A percentile compares a stretch with the other conserved stretches of the same genome.
Conservation (phyloP, 1,140 invertebrate genomes). For the Zaprionus vittiger region DNA sequence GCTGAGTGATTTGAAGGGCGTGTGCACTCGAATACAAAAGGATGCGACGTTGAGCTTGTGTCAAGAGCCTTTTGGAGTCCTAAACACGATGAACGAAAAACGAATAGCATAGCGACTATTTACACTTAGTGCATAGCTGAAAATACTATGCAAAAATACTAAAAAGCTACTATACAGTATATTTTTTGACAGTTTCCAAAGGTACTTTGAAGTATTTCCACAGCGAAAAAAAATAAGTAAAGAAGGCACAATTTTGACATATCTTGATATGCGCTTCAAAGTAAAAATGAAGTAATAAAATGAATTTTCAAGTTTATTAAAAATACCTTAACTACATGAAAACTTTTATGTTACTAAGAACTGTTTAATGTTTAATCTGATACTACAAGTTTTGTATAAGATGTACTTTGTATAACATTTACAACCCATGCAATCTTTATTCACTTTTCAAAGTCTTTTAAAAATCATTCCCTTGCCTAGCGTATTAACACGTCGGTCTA, state of each 20-base stretch:
- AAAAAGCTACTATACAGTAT: neutral
- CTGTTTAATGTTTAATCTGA: too few species aligned
- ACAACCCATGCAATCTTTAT: too few species aligned
- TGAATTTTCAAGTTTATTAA: neutral
- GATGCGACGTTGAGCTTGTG: neutral
- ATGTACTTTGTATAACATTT: too few species aligned
- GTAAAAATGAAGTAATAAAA: too few species aligned
- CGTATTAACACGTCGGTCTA: conserved; percentile 7
- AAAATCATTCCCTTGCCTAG: neutral
- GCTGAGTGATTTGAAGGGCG: conserved; percentile 17
- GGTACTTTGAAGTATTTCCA: neutral
- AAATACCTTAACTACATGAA: neutral
- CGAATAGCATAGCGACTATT: neutral
- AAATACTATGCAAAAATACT: neutral
- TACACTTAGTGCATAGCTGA: neutral
- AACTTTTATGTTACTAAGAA: too few species aligned
- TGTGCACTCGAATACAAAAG: conserved; percentile 9
- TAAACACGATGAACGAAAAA: neutral
- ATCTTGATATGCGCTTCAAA: too few species aligned
- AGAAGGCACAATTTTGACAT: neutral
- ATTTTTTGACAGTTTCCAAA: neutral
- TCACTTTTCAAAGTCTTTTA: too few species aligned
- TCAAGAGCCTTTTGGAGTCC: conserved; percentile 19
- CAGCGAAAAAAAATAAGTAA: neutral
- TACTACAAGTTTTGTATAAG: too few species aligned